phyloP scores from a whole-genome alignment of 2,113 vertebrate genomes.

The Xiphophorus couchianus region DNA sequence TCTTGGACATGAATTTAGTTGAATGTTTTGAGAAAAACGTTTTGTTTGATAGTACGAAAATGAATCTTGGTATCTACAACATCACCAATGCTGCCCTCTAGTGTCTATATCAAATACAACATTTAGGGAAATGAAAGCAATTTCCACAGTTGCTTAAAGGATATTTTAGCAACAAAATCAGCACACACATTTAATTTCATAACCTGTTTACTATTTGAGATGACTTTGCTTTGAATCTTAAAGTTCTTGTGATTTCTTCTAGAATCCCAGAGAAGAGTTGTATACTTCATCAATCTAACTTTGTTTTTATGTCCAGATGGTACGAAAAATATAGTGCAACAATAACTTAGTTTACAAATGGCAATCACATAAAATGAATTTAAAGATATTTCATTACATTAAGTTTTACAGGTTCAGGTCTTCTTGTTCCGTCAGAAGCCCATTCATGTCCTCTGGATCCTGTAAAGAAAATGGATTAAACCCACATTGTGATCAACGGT shows the following conservation, averaged over 20 bases:
- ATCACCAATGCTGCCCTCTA: slow-evolving; percentile 44
- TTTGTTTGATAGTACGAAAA: neutral
- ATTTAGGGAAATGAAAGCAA: neutral
- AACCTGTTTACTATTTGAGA: neutral
- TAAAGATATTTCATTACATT: neutral
- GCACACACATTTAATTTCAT: too few species aligned
- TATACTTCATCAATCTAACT: neutral
- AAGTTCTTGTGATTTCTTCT: neutral
- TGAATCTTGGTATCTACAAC: neutral
- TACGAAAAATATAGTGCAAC: neutral
- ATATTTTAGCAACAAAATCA: neutral
- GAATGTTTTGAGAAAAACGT: neutral
- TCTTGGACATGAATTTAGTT: neutral
- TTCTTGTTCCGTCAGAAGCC: slow-evolving; percentile 57
- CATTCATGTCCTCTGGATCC: slow-evolving; percentile 61
- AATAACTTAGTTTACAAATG: slow-evolving; percentile 26
- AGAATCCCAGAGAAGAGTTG: slow-evolving; percentile 1
- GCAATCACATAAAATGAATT: neutral
- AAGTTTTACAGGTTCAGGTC: slow-evolving; percentile 52
- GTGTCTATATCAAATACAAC: slow-evolving; percentile 15
- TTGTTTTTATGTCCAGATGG: neutral
- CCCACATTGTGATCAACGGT: neutral
- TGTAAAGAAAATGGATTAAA: slow-evolving; percentile 19
- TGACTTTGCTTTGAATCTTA: neutral
- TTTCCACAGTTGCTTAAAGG: too few species aligned